Evolutionary conservation across 2,888 invertebrate species (phyloP).

Genomic region (Cephus pygmeus): DNA sequence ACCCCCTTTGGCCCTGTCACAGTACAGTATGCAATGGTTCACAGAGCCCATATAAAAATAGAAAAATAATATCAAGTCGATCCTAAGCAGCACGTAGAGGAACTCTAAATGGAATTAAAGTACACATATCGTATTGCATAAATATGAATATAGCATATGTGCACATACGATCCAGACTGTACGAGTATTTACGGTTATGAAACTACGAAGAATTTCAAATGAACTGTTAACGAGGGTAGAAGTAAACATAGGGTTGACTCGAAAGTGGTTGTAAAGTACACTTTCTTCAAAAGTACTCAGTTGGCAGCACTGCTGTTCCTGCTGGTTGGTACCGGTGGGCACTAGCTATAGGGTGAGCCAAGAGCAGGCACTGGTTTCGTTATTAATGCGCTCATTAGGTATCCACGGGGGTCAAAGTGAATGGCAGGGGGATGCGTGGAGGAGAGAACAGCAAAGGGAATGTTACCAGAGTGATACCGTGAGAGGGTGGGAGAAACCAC

Average conservation of each 20-base stretch:
- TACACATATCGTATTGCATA: not conserved
- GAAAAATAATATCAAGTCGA: not conserved
- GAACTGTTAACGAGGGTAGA: not conserved
- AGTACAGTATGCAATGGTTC: not conserved
- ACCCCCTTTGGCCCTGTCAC: not conserved
- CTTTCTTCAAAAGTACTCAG: not conserved
- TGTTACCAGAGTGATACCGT: not conserved
- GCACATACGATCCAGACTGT: not conserved
- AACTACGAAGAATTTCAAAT: not conserved
- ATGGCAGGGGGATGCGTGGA: slow-evolving; percentile 2
- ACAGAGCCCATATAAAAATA: not conserved
- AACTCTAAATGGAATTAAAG: not conserved
- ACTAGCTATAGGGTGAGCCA: not conserved
- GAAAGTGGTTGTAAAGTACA: not conserved
- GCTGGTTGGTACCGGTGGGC: not conserved
- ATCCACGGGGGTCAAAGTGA: not conserved
- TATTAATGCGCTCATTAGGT: slow-evolving; percentile 16
- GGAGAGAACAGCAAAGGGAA: not conserved
- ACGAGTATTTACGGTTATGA: not conserved
- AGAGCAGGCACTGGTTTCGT: slow-evolving; percentile 10
- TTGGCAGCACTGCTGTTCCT: not conserved
- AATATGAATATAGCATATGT: not conserved
- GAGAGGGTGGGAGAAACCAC: not conserved
- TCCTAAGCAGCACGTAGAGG: not conserved
- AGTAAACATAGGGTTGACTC: not conserved